These are phyloP conservation scores for Gobiocypris rarus DNA, from an alignment of 2,113 vertebrate species.

Conservation along the genomic window DNA sequence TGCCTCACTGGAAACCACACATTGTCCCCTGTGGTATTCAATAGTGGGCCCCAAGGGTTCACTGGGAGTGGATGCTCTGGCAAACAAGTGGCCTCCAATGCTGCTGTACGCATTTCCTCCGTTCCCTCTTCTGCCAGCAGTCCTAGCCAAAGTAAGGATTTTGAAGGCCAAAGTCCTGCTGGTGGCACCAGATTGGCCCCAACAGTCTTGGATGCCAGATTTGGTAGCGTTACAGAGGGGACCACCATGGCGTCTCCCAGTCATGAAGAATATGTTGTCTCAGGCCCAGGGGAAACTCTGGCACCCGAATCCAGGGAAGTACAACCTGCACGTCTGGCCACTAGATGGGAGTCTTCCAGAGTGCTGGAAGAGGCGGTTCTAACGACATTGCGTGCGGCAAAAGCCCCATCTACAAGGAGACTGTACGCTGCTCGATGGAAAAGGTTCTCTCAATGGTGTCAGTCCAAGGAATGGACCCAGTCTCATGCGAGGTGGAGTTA, in stretches of 20 bases:
- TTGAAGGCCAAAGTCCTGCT: neutral
- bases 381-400: too few relatives aligned
- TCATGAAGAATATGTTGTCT: neutral
- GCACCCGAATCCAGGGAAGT: too few relatives aligned
- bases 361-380: too few relatives aligned
- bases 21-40: neutral
- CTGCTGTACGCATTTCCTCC: neutral
- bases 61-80: neutral
- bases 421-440: neutral
- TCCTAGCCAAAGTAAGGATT: neutral
- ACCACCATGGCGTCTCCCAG: constrained; percentile 19
- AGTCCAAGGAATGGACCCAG: neutral
- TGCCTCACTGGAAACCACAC: neutral
- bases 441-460: neutral
- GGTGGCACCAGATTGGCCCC: neutral
- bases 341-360: too few relatives aligned
- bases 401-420: neutral
- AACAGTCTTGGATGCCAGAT: neutral
- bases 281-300: too few relatives aligned
- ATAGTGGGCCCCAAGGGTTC: neutral
- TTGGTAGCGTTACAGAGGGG: too few relatives aligned
- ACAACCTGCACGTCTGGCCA: too few relatives aligned
- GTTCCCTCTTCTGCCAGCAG: neutral
- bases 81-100: neutral
- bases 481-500: neutral